A percentile compares a stretch with the other conserved stretches of the same genome.
Conservation (phyloP, 2,113 vertebrate genomes). For the Tylochromis polylepis region DNA sequence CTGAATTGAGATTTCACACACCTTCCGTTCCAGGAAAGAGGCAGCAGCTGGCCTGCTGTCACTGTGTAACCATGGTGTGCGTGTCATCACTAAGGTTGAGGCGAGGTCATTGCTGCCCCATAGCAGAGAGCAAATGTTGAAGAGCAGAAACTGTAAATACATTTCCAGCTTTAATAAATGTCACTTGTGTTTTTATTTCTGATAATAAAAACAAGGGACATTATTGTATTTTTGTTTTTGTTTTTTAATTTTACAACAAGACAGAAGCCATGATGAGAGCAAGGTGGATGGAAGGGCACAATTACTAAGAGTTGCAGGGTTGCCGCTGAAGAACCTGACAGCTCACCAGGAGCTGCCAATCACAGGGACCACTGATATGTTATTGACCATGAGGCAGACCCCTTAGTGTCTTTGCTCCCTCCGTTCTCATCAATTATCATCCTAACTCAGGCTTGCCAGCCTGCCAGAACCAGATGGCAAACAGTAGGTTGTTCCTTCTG, state of each 20-base stretch:
- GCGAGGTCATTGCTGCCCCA: conserved; percentile 4
- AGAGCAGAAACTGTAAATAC: not conserved
- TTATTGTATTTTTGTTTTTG: not conserved
- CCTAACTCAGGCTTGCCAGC: conserved; percentile 6
- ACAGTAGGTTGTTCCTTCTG: conserved; percentile 36
- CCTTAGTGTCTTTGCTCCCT: conserved; percentile 19
- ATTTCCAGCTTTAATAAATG: not conserved
- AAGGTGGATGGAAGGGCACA: not conserved
- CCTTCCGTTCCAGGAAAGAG: conserved; percentile 38
- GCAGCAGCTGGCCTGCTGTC: conserved; percentile 65
- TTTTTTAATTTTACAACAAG: not conserved
- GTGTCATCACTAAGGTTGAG: conserved; percentile 16
- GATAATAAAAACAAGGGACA: not conserved
- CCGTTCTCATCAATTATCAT: conserved; percentile 58
- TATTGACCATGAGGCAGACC: conserved; percentile 24
- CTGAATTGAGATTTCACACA: conserved; percentile 40
- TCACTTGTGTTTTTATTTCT: not conserved
- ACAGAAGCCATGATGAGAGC: not conserved
- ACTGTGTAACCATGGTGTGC: conserved; percentile 16
- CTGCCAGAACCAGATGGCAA: conserved; percentile 56
- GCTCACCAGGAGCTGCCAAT: conserved; percentile 32
- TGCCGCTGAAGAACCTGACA: conserved; percentile 33
- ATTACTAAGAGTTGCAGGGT: conserved; percentile 24
- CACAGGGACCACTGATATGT: conserved; percentile 35
- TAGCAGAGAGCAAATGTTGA: not conserved